Evolutionary conservation across 1,140 invertebrate species (phyloP), one percentile per base, ranked within the genome.

Genomic region (Aleiodes sp.): DNA sequence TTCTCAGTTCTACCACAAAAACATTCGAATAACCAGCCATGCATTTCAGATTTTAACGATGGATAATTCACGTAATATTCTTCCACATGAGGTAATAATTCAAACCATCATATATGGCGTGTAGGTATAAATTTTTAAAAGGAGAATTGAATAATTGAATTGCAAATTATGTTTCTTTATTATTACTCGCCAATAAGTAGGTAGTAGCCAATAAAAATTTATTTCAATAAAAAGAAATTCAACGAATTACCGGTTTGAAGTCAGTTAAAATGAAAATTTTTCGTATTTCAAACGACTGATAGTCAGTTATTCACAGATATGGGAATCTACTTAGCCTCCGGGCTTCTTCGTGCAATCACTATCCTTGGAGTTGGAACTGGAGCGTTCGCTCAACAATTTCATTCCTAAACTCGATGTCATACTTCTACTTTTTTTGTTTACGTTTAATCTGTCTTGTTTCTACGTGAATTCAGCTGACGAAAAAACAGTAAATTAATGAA

Each of bases 331-430:
- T 62, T 71, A 65, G 77, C 76, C 76, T 12, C 63, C 64, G 73
- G 72, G 76, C 76, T 71, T 73, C 70, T 70, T 73, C 73, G 33
- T 74, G 77, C 76, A 78, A 81, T 79, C 77, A 60, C 76, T 75
- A 80, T 81, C 76, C 78, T 80, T 80, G 77, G 79, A 74, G 75
- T 74, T 56, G 71, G 73, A 80, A 75, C 74, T 79, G 70, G 75
- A 78, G 74, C 77, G 75, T 59, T 68, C 69, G 66, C 65, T 35
- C 10, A n/a, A 14, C 9, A 24, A 35, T 8, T 10, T 26, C 21
- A 14, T 16, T 24, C 39, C n/a, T 7, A 21, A 35, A 6, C 3
- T 41, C 14, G 26, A 52, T 24, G n/a, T 2, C 4, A 16, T 52
- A 24, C 46, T 21, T 21, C 4, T 6, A 4, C 2, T 52, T 52